phyloP scores from a whole-genome alignment of 2,888 invertebrate species.

The Campopleginae sp. region DNA sequence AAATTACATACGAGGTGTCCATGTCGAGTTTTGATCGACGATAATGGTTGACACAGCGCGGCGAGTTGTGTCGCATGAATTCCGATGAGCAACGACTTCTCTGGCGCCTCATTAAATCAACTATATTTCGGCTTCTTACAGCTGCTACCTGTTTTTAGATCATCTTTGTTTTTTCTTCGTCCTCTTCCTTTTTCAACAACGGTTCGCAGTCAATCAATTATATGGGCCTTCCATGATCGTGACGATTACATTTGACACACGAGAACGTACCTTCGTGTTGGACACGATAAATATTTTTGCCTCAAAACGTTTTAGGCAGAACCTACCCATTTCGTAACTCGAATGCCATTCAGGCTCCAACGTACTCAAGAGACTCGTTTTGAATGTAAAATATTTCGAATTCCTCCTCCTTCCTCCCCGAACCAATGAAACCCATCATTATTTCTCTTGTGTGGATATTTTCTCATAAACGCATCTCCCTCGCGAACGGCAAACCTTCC shows the following conservation, averaged over 20 bases:
- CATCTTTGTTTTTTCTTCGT: background rate
- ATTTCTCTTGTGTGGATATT: background rate
- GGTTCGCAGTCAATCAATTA: conserved; percentile 18
- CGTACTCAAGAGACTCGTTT: background rate
- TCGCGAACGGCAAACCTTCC: background rate
- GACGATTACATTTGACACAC: background rate
- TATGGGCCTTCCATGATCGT: background rate
- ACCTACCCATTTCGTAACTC: background rate
- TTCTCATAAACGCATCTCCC: background rate
- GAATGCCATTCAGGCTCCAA: background rate
- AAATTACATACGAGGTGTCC: conserved; percentile 65
- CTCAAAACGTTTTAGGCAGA: background rate
- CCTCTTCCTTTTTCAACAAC: conserved; percentile 4
- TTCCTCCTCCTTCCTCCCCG: background rate
- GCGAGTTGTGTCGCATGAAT: conserved; percentile 48
- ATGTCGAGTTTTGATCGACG: conserved; percentile 58
- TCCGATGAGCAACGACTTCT: conserved; percentile 46
- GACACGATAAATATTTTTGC: too few relatives aligned
- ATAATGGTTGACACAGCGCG: conserved; percentile 62
- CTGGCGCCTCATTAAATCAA: conserved; percentile 66
- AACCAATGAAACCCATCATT: background rate
- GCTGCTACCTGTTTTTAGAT: conserved; percentile 26
- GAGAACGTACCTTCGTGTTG: conserved; percentile 7
- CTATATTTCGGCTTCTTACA: conserved; percentile 53
- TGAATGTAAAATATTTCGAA: background rate